phyloP scores from a whole-genome alignment of 2,113 vertebrate species.

The Pseudorasbora parva region DNA sequence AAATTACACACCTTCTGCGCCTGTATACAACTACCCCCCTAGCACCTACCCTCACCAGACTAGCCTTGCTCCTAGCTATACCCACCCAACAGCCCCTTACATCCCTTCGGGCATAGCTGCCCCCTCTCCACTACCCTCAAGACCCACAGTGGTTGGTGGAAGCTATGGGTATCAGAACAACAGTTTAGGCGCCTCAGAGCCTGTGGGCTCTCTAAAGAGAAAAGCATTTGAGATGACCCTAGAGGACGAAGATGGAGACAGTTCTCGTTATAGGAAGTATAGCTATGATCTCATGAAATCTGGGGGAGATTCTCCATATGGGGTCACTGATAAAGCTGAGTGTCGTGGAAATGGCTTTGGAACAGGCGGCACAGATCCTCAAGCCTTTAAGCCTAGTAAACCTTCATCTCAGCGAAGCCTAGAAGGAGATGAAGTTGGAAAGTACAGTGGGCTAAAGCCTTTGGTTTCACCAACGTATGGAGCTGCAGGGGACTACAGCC shows the following conservation, averaged over 20 bases:
- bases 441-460: constrained; percentile 79
- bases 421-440: constrained; percentile 67
- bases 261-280: constrained; percentile 87
- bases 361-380: constrained; percentile 72
- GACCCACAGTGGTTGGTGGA: constrained; percentile 80
- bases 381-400: constrained; percentile 82
- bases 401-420: constrained; percentile 72
- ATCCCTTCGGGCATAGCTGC: constrained; percentile 84
- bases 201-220: constrained; percentile 83
- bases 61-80: constrained; percentile 80
- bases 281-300: constrained; percentile 85
- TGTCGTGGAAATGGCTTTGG: constrained; percentile 84
- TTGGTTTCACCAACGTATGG: constrained; percentile 82
- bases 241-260: constrained; percentile 78
- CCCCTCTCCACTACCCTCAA: constrained; percentile 82
- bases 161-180: constrained; percentile 84
- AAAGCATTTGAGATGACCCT: constrained; percentile 86
- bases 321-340: constrained; percentile 81
- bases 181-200: constrained; percentile 74
- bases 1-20: constrained; percentile 83
- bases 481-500: constrained; percentile 81
- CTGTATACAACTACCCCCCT: constrained; percentile 87
- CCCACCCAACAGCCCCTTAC: constrained; percentile 83
- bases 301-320: constrained; percentile 77
- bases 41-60: constrained; percentile 76